A percentile compares a stretch with the other conserved stretches of the same genome.
Conservation (phyloP, 2,888 invertebrate genomes). For the Horisme vitalbata region DNA sequence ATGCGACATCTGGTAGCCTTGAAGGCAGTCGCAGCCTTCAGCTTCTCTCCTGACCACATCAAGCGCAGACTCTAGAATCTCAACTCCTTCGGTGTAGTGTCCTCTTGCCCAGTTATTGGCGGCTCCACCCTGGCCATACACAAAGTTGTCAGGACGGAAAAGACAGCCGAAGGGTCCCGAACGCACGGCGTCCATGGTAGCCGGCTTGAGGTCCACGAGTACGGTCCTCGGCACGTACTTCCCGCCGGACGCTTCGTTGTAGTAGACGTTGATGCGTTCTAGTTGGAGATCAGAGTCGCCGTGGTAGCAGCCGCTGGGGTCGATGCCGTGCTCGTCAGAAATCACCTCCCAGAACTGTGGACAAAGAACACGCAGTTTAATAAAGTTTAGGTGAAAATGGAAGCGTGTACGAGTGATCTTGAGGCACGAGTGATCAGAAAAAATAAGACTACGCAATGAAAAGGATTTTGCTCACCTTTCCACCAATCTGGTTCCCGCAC, state of each 20-base stretch:
- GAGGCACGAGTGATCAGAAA: too few species aligned
- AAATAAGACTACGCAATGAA: too few species aligned
- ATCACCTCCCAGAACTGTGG: conserved; percentile 90
- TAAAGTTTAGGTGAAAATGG: too few species aligned
- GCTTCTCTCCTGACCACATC: conserved; percentile 92
- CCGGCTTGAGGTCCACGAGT: conserved; percentile 68
- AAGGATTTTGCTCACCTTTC: conserved; percentile 70
- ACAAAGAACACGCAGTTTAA: conserved; percentile 18
- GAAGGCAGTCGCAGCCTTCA: conserved; percentile 95
- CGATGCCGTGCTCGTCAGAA: conserved; percentile 90
- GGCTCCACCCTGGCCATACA: conserved; percentile 85
- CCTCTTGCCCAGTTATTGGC: conserved; percentile 83
- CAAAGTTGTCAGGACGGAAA: conserved; percentile 95
- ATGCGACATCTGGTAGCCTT: conserved; percentile 93
- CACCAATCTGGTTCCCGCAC: conserved; percentile 84
- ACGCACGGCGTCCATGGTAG: conserved; percentile 92
- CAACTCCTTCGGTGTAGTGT: conserved; percentile 97
- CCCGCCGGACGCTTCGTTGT: conserved; percentile 85
- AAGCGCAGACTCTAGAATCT: conserved; percentile 90
- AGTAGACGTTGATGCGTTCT: conserved; percentile 90
- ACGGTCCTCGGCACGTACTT: conserved; percentile 75
- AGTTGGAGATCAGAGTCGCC: conserved; percentile 89
- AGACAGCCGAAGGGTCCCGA: conserved; percentile 93
- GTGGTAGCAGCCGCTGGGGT: conserved; percentile 86
- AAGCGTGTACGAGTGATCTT: too few species aligned